Evolutionary conservation across 2,113 vertebrate species (phyloP).

Genomic region (Mastomys natalensis): DNA sequence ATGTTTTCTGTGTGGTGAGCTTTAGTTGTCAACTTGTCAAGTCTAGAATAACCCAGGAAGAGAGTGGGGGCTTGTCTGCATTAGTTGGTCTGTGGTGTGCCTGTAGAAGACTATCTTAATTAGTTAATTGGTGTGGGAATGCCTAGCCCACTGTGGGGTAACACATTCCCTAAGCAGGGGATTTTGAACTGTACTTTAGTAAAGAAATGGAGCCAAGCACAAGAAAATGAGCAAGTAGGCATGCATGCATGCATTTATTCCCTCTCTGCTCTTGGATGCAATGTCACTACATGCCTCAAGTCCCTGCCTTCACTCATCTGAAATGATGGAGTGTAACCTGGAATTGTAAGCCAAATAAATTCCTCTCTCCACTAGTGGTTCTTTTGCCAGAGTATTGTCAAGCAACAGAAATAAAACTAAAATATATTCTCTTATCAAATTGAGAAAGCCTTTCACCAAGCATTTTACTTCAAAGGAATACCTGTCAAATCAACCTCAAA

Average conservation of each 20-base stretch:
- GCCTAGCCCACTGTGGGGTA: background rate
- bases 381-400: background rate
- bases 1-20: background rate
- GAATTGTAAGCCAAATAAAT: background rate
- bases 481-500: background rate
- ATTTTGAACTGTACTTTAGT: background rate
- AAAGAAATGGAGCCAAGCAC: background rate
- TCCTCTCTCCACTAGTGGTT: background rate
- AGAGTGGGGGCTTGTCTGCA: background rate
- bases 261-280: background rate
- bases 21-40: background rate
- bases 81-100: background rate
- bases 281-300: background rate
- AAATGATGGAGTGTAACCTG: background rate
- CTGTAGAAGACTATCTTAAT: background rate
- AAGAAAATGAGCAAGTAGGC: background rate
- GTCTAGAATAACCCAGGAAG: background rate
- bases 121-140: background rate
- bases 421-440: background rate
- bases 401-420: background rate
- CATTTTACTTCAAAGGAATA: constrained; percentile 32
- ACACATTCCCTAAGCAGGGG: background rate
- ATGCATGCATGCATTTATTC: background rate
- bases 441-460: constrained; percentile 1
- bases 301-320: background rate